Base-by-base conservation (phyloP, 1,140 invertebrate species). In the Brachionus rubens region DNA sequence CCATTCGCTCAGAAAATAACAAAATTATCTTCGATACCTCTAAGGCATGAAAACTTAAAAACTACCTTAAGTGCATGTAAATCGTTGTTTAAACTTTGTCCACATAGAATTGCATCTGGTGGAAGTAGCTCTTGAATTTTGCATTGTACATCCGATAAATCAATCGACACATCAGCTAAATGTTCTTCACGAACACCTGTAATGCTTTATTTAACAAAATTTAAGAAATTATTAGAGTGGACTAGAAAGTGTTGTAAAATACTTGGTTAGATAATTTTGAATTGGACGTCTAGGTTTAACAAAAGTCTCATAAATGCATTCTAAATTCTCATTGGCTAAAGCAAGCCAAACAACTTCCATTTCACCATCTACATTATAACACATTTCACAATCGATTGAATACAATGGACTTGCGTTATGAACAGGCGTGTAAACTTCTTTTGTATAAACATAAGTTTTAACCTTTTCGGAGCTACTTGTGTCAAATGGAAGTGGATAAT, bases 321-420 rank as follows among this genome's bases (percentile, higher is more conserved):
- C 48, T 12, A 47, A 10, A 41, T 54, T 26, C 19, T 76, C 72
- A 21, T 76, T 62, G 10, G 46, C 72, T n/a, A 76, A 33, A 28
- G 72, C 72, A 7, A 76, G 30, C 72, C 72, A 76, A 43, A 59
- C 72, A 7, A 59, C 43, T 62, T 76, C 72, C 30, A 56, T 41
- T 47, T 56, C 52, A 16, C 48, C 72, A 47, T 76, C 72, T 41
- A 46, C 21, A 56, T 56, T 76, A 30, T 43, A 76, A 24, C 68
- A 54, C 72, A 76, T 76, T 76, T 76, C 72, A 62, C 72, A 76
- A 47, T 76, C 72, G 12, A 76, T 76, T 19, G 72, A 54, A 41
- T 24, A 76, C 16, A 76, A 41, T 1, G 72, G 72, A 76, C 72
- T 76, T 30, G 36, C 19, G 26, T 54, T 24, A 41, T 19, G 56